Base-by-base conservation (phyloP, 2,888 invertebrate genomes). In the Ptychoptera contaminata region DNA sequence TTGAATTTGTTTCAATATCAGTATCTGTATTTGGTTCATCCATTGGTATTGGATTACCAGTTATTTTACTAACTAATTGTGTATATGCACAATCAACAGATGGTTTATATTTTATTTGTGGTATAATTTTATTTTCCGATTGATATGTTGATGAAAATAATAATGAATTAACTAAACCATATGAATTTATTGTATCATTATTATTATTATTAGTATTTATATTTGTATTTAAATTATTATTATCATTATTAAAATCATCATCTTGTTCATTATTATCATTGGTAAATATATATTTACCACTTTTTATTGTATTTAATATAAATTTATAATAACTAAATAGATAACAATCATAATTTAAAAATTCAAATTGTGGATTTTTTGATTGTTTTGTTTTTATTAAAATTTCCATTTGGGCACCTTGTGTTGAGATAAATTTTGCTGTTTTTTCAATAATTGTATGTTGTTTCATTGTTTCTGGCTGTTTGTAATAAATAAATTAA, bases 381-480 rank as follows among this genome's bases (percentile, higher is more conserved):
- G 85, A 75, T 65, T 98, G 98, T 67, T 97, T 98, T 4, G 96
- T 90, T 67, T 97, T 97, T 52, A 98, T 82, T 10, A 98, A 73
- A 53, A 98, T 94, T 69, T 98, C 98, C 96, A 98, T 96, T 68
- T 98, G 98, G 8, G 82, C 76, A 0, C 97, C 97, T 60, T 96
- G 93, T 41, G 77, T 74, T 53, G 81, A 80, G 53, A 91, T 86
- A 65, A 91, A 91, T 53, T 79, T 70, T 1, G 90, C 87, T 1
- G 91, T 99, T 67, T 92, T 93, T 59, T 94, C 93, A 55, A 98
- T 93, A 49, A 97, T 86, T 11, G 87, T 84, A 62, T 92, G 87
- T 55, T 84, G 77, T 62, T 93, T 94, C 56, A 81, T 73, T 5
- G 82, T 82, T 51, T 80, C 32, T 9, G 32, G 32, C 32, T 32